phyloP scores from a whole-genome alignment of 2,888 invertebrate genomes.

The Drosophila austrosaltans region DNA sequence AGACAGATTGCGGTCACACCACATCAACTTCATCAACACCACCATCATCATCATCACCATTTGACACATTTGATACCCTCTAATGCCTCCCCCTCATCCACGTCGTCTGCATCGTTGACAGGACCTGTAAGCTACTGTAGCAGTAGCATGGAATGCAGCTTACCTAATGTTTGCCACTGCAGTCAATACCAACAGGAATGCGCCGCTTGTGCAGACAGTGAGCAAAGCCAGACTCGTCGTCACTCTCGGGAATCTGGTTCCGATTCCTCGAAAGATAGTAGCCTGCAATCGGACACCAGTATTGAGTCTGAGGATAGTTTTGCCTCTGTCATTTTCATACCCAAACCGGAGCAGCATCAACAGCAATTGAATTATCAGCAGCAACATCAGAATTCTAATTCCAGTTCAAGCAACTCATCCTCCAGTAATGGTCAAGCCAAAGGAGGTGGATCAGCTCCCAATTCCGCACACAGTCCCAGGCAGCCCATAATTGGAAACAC shows the following conservation, averaged over 20 bases:
- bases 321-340: constrained; percentile 95
- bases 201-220: constrained; percentile 63
- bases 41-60: constrained; percentile 67
- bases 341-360: constrained; percentile 88
- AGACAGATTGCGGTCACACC: constrained; percentile 38
- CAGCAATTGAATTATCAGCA: constrained; percentile 81
- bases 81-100: constrained; percentile 45
- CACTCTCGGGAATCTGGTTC: constrained; percentile 94
- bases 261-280: constrained; percentile 94
- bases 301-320: constrained; percentile 97
- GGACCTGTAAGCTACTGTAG: constrained; percentile 80
- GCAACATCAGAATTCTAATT: constrained; percentile 80
- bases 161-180: constrained; percentile 69
- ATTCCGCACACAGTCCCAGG: constrained; percentile 18
- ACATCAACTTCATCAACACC: constrained; percentile 53
- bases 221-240: constrained; percentile 86
- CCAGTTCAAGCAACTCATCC: constrained; percentile 81
- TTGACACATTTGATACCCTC: constrained; percentile 31
- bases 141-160: constrained; percentile 81
- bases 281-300: constrained; percentile 96
- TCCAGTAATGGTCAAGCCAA: constrained; percentile 78
- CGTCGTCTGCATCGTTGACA: constrained; percentile 41
- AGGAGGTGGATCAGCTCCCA: constrained; percentile 47
- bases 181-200: constrained; percentile 77
- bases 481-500: constrained; percentile 14